Evolutionary conservation across 2,888 invertebrate species (phyloP).

Genomic region (Yponomeuta sedellus): DNA sequence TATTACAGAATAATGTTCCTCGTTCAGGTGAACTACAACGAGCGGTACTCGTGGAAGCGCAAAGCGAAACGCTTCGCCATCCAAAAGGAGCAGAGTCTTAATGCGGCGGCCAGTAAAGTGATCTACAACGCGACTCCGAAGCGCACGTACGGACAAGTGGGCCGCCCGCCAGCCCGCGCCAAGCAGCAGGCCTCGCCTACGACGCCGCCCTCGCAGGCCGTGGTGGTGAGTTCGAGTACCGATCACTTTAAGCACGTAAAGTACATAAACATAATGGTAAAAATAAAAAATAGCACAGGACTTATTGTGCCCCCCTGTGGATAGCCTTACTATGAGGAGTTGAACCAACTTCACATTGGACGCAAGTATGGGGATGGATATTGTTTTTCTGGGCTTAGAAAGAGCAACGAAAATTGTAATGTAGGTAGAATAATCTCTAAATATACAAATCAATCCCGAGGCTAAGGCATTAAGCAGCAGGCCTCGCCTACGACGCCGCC

Average conservation of each 20-base stretch:
- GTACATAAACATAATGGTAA: not conserved
- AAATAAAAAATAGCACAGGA: not conserved
- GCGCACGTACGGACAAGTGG: slow-evolving; percentile 6
- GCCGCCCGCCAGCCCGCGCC: slow-evolving; percentile 6
- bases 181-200: not conserved
- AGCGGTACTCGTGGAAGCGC: slow-evolving; percentile 86
- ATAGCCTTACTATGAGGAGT: no score
- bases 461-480: not conserved
- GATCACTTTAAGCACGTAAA: not conserved
- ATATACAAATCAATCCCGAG: no score
- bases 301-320: no score
- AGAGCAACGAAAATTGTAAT: no score
- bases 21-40: slow-evolving; percentile 73
- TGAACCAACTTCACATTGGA: no score
- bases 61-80: slow-evolving; percentile 83
- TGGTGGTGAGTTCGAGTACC: slow-evolving; percentile 4
- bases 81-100: slow-evolving; percentile 55
- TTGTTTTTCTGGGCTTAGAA: no score
- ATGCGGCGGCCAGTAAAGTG: slow-evolving; percentile 44
- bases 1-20: no score
- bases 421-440: no score
- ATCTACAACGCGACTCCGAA: slow-evolving; percentile 46
- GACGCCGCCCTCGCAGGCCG: slow-evolving; percentile 3
- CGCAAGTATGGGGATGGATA: no score
- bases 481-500: slow-evolving; percentile 4